phyloP scores from a whole-genome alignment of 2,888 invertebrate species.

The Cylloceria caligata region DNA sequence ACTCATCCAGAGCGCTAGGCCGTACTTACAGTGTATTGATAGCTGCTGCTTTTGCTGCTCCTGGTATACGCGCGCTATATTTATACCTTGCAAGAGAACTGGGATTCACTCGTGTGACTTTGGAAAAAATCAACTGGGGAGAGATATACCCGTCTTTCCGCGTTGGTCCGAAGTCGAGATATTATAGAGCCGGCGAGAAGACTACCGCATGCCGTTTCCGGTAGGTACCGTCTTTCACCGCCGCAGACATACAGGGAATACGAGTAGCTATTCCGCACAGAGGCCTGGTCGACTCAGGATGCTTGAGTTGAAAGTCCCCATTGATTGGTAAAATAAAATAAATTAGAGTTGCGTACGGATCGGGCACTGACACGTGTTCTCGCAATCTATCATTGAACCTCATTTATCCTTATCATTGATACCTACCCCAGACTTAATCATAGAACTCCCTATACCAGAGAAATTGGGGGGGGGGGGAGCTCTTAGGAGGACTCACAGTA shows the following conservation, averaged over 20 bases:
- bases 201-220: conserved; percentile 34
- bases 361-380: too few species aligned
- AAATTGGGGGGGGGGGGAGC: too few species aligned
- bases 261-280: not conserved
- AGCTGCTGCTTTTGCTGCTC: conserved; percentile 18
- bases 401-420: too few species aligned
- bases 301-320: not conserved
- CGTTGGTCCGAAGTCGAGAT: conserved; percentile 20
- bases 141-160: conserved; percentile 13
- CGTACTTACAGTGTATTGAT: conserved; percentile 14
- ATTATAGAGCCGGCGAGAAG: conserved; percentile 4
- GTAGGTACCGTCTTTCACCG: conserved; percentile 23
- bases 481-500: too few species aligned
- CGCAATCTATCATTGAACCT: too few species aligned
- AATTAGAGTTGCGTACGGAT: too few species aligned
- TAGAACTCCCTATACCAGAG: too few species aligned
- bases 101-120: conserved; percentile 53
- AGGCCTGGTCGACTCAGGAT: too few species aligned
- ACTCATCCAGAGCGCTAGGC: conserved; percentile 29
- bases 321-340: not conserved
- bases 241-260: not conserved
- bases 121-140: conserved; percentile 44
- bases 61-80: conserved; percentile 37
- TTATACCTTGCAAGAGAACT: conserved; percentile 22
- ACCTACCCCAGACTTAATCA: too few species aligned